Evolutionary conservation across 2,888 invertebrate genomes (phyloP).

Genomic region (Netelia melanura): DNA sequence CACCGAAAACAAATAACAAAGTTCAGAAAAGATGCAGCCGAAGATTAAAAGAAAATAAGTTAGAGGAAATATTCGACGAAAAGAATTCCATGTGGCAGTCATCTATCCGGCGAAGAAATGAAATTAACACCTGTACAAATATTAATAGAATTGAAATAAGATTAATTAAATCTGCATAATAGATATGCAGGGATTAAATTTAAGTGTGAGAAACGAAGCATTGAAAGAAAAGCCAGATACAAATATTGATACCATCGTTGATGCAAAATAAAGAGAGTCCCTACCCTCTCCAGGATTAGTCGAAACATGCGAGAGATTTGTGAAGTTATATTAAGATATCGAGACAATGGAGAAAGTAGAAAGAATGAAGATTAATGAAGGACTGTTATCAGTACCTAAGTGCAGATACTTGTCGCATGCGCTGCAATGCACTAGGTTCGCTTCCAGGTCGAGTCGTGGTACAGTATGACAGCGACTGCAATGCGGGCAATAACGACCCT

Average conservation of each 20-base stretch:
- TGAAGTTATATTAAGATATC: background rate
- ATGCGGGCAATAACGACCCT: constrained; percentile 90
- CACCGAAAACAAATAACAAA: background rate
- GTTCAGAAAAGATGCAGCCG: background rate
- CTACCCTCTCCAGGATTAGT: no score
- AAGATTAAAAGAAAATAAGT: background rate
- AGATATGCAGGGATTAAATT: no score
- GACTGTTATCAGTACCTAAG: constrained; percentile 84
- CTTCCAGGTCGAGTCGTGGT: constrained; percentile 89
- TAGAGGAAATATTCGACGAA: background rate
- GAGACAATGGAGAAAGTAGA: constrained; percentile 32
- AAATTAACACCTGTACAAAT: no score
- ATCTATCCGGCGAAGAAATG: no score
- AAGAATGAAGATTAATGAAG: constrained; percentile 76
- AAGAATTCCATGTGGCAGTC: background rate
- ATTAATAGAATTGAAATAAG: no score
- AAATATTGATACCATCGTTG: no score
- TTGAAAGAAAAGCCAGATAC: no score
- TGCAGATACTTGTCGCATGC: constrained; percentile 86
- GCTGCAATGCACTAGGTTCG: constrained; percentile 85
- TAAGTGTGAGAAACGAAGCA: no score
- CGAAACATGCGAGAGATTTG: background rate
- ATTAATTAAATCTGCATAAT: no score
- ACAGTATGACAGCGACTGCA: constrained; percentile 90
- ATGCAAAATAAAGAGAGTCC: no score